Base-by-base conservation (phyloP, 2,113 vertebrate genomes). In the Oncorhynchus masou region DNA sequence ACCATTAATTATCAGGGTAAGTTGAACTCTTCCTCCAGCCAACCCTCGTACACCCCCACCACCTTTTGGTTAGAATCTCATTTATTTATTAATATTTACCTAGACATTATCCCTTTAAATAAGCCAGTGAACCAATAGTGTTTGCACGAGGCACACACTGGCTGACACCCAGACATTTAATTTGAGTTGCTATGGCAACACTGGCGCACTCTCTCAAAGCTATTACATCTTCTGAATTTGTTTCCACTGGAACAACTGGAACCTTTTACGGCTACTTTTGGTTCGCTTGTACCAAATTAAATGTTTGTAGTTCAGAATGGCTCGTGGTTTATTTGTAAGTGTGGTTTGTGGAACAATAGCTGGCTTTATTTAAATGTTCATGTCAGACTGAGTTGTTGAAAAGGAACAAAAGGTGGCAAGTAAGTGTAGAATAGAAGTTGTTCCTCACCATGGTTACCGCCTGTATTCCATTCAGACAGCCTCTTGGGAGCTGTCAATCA, bases 401-500 rank as follows among this genome's bases (percentile, higher is more conserved):
- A 29, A 39, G 69, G 34, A 76, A 81, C 70, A 77, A 66, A 19
- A 5, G 79, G 45, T 70, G 68, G 65, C 45, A 74, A 79, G 70
- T 39, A 59, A 70, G 67, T 79, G 81, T 72, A 83, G 78, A 88
- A 74, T 67, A 82, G 78, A 86, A 80, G 78, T 64, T 62, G 79
- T 79, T 87, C 83, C 88, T 91, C 89, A 91, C 89, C 90, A 81
- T 91, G 89, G 80, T 83, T 79, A 87, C 88, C 81, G 84, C 87
- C 85, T 87, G 87, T 88, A 80, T 89, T 91, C 85, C 87, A 89
- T 86, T 89, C 91, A 86, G 87, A 87, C 86, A 92, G 88, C 73
- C 74, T 91, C 78, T 87, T 87, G 87, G 90, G 88, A 90, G 89
- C 87, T 91, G 89, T 85, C 91, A 93, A 91, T 92, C 91, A 92